Percentiles rank a stretch among this genome's conserved stretches.
These are phyloP conservation scores for Trachymyrmex cornetzi DNA, from an alignment of 1,140 invertebrate genomes.

Conservation along the genomic window DNA sequence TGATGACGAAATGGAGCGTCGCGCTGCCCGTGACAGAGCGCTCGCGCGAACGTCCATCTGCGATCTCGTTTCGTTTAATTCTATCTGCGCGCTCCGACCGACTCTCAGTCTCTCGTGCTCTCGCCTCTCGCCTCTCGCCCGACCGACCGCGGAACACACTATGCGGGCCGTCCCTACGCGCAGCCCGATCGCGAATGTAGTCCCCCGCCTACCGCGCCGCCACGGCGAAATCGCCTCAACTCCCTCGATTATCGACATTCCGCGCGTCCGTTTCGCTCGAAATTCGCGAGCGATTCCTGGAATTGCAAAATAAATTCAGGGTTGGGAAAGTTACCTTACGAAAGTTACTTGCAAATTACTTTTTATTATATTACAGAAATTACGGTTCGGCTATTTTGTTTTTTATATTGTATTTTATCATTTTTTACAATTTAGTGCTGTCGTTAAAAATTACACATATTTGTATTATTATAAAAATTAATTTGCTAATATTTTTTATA, in stretches of 20 bases:
- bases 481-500: no score
- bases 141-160: conserved; percentile 73
- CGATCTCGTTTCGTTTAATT: conserved; percentile 74
- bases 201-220: conserved; percentile 32
- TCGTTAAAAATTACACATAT: no score
- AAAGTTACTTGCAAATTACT: no score
- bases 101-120: no score
- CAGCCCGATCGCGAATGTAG: conserved; percentile 51
- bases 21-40: conserved; percentile 78
- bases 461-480: no score
- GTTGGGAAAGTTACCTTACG: no score
- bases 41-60: conserved; percentile 77
- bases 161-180: conserved; percentile 58
- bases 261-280: not conserved
- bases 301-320: not conserved
- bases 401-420: no score
- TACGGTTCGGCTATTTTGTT: no score
- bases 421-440: no score
- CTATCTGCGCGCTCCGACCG: conserved; percentile 56
- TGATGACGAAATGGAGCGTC: conserved; percentile 52
- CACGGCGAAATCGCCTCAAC: not conserved
- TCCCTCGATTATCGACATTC: not conserved
- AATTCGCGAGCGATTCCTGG: not conserved
- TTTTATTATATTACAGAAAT: no score
- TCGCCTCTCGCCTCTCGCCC: conserved; percentile 62